Conservation (phyloP, 2,888 invertebrate genomes). For the Agonopterix subpropinquella region DNA sequence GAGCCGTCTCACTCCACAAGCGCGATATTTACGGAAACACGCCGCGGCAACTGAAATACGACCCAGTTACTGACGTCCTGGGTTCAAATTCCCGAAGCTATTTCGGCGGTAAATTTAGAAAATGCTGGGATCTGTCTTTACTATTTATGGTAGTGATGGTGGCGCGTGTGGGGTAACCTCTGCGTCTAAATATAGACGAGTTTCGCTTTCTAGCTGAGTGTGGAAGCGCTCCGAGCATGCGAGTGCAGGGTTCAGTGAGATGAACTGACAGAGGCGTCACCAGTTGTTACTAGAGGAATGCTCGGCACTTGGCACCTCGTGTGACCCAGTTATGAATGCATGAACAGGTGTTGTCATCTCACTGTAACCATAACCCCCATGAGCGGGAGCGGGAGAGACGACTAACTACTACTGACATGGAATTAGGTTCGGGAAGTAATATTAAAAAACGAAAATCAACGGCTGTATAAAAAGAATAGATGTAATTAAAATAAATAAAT, state of each 20-base stretch:
- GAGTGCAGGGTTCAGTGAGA: background rate
- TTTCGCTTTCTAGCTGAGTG: conserved; percentile 5
- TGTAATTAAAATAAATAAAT: conserved; percentile 78
- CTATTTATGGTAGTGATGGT: conserved; percentile 69
- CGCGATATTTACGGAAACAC: conserved; percentile 8
- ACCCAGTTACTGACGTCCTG: background rate
- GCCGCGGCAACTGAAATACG: background rate
- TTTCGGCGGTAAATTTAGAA: conserved; percentile 56
- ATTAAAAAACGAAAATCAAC: conserved; percentile 54
- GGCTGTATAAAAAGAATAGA: conserved; percentile 68
- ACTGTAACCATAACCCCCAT: no score
- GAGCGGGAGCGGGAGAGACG: conserved; percentile 8
- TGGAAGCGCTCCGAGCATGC: background rate
- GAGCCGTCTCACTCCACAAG: background rate
- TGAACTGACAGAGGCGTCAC: conserved; percentile 19
- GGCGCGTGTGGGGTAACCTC: conserved; percentile 36
- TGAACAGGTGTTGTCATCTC: conserved; percentile 6
- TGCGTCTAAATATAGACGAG: conserved; percentile 33
- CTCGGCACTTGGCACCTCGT: conserved; percentile 23
- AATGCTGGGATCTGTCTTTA: conserved; percentile 61
- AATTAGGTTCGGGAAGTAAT: conserved; percentile 24
- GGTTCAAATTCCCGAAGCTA: conserved; percentile 15
- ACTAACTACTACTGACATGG: no score
- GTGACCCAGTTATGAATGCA: conserved; percentile 46
- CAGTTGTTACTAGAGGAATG: conserved; percentile 23